phyloP scores from a whole-genome alignment of 2,888 invertebrate species.

The Iselma pallidipennis region DNA sequence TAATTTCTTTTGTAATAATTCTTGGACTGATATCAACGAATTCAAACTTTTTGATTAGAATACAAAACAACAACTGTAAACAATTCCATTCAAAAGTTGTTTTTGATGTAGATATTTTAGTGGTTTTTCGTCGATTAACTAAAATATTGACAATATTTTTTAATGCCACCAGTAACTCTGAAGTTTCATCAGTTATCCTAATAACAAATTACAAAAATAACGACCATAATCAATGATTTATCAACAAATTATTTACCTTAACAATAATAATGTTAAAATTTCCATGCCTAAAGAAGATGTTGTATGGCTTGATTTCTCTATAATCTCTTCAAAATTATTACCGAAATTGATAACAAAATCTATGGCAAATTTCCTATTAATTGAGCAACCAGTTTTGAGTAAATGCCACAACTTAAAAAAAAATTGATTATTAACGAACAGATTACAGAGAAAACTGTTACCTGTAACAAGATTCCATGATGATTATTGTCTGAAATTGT shows the following conservation, averaged over 20 bases:
- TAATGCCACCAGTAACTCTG: conserved; percentile 5
- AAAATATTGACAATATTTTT: conserved; percentile 11
- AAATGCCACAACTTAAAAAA: conserved; percentile 44
- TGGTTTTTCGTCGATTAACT: conserved; percentile 31
- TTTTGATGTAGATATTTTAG: neutral
- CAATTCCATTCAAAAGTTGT: conserved; percentile 20
- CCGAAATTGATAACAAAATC: neutral
- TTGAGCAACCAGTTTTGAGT: conserved; percentile 35
- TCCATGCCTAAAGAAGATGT: conserved; percentile 48
- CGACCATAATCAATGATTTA: neutral
- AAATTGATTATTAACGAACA: conserved; percentile 11
- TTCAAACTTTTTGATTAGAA: conserved; percentile 41
- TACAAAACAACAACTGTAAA: conserved; percentile 36
- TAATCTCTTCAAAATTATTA: conserved; percentile 39
- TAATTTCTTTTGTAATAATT: conserved; percentile 37
- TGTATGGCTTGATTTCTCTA: conserved; percentile 41
- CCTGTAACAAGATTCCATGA: conserved; percentile 72
- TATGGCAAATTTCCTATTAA: conserved; percentile 24
- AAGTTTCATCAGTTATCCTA: neutral
- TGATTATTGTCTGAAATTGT: conserved; percentile 41
- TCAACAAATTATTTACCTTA: conserved; percentile 37
- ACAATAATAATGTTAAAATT: conserved; percentile 40
- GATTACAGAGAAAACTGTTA: conserved; percentile 41
- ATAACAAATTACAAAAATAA: too few species aligned
- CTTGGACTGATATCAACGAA: conserved; percentile 36